Evolutionary conservation across 2,888 invertebrate genomes (phyloP).

Genomic region (Drosophila ustulata): DNA sequence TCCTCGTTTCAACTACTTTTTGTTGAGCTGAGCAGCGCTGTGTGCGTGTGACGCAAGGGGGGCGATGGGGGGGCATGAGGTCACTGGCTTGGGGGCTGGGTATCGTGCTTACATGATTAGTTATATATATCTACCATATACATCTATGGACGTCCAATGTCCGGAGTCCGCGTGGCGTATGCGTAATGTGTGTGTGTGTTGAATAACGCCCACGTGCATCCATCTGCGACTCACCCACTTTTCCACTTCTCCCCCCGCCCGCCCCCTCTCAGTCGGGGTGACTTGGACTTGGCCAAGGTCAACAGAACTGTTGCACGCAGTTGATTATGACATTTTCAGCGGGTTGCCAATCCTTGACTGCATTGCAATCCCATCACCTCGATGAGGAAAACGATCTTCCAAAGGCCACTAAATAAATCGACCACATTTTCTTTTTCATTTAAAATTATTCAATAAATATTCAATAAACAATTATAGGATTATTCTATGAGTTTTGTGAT

Average conservation of each 20-base stretch:
- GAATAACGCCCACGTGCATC: slow-evolving; percentile 13
- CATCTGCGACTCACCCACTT: background rate
- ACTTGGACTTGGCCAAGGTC: slow-evolving; percentile 49
- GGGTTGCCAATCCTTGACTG: no score
- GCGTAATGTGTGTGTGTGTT: slow-evolving; percentile 24
- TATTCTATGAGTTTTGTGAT: no score
- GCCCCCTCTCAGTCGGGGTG: background rate
- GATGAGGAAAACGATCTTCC: no score
- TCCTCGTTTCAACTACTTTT: slow-evolving; percentile 52
- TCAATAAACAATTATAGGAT: no score
- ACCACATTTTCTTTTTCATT: no score
- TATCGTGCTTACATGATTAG: slow-evolving; percentile 11
- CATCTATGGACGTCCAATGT: no score
- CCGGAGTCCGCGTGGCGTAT: slow-evolving; percentile 28
- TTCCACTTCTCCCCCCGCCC: no score
- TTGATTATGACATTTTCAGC: no score
- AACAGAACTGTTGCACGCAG: background rate
- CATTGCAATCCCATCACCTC: no score
- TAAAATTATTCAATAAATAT: no score
- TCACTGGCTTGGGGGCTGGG: background rate
- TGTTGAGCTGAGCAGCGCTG: background rate
- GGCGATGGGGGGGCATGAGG: background rate
- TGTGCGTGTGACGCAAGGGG: slow-evolving; percentile 11
- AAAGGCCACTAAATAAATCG: no score
- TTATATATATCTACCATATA: background rate